phyloP scores from a whole-genome alignment of 2,888 invertebrate species.

The Panzeria rudis region DNA sequence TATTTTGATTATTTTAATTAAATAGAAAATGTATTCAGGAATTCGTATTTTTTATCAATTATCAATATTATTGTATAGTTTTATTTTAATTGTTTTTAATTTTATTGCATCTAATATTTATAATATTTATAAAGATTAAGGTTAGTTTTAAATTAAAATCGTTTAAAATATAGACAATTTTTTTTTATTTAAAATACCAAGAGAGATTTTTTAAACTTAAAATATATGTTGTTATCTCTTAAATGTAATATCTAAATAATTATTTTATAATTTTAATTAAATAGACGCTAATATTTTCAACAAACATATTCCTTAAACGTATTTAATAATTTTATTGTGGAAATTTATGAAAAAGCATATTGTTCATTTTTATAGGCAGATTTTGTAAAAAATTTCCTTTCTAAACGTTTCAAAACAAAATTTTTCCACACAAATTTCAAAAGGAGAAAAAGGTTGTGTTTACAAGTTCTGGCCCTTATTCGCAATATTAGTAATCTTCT shows the following conservation, averaged over 20 bases:
- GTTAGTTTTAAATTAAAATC: slow-evolving; percentile 7
- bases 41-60: slow-evolving; percentile 50
- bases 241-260: neutral
- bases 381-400: too few species aligned
- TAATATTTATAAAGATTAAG: slow-evolving; percentile 4
- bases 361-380: too few species aligned
- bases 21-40: slow-evolving; percentile 63
- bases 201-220: slow-evolving; percentile 6
- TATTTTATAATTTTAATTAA: neutral
- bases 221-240: slow-evolving; percentile 14
- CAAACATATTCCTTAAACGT: neutral
- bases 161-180: slow-evolving; percentile 40
- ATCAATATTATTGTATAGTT: slow-evolving; percentile 30
- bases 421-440: too few species aligned
- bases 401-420: too few species aligned
- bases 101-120: slow-evolving; percentile 36
- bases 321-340: neutral
- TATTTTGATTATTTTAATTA: slow-evolving; percentile 42
- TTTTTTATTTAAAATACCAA: neutral
- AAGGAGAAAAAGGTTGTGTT: too few species aligned
- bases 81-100: slow-evolving; percentile 49
- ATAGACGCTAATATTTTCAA: neutral
- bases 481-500: too few species aligned
- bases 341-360: neutral
- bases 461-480: too few species aligned